Base-by-base conservation (phyloP, 35 echinoderm and acorn worm genomes). In the Anneissia japonica region DNA sequence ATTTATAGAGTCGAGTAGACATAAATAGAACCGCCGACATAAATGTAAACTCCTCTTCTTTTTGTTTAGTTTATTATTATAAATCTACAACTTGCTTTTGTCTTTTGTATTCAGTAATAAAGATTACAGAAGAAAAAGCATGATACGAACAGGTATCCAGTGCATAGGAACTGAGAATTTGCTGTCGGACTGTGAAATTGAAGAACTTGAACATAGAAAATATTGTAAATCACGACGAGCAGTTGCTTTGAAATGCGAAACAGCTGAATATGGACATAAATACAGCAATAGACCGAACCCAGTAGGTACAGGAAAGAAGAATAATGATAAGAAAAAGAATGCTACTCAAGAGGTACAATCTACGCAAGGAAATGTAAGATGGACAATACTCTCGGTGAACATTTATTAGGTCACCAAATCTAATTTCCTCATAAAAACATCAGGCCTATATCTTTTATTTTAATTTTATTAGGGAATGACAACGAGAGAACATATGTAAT, bases 141-240 rank as follows among this genome's bases (percentile, higher is more conserved):
- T 93, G 76, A 23, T 80, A 30, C 31, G 83, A 11, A 90, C 84
- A 21, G 76, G 90, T 77, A 56, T 97, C 40, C 9, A 79, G n/a
- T 97, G 94, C 77, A 72, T 56, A 0, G 94, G 94, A n/a, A 83
- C 73, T 0, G 94, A 97, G 74, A 79, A n/a, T 41, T 32, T 80
- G 35, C 38, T 97, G 9, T 80, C 83, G 23, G 85, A 83, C 32
- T 97, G 94, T 74, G 77, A 74, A 4, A 37, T 92, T 31, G 83
- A 90, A 0, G 81, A 89, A 21, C 55, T 97, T 38, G 86, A 77
- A 13, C 77, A 40, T 34, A 81, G 77, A 33, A 89, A 87, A 86
- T 30, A 72, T 6, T 99, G 96, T 79, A 30, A 73, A 32, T 89
- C 89, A 17, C 38, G 80, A 26, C 51, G 31, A 10, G 92, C 89